phyloP scores from a whole-genome alignment of 2,888 invertebrate genomes.

The Eucera pruinosa region DNA sequence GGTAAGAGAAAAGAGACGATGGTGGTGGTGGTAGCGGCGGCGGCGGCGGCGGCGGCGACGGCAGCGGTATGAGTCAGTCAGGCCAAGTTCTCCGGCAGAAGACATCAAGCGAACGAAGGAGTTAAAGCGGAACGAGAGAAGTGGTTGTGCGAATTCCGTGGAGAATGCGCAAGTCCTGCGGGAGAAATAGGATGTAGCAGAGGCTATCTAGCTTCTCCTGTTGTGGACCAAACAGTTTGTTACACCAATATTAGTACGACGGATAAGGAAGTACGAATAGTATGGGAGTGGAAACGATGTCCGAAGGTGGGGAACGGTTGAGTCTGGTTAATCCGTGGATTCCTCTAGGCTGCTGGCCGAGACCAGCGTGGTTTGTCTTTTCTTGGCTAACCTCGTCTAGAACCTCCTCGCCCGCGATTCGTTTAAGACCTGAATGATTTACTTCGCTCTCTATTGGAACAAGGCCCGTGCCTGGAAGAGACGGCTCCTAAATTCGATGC shows the following conservation, averaged over 20 bases:
- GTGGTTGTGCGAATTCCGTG: constrained; percentile 16
- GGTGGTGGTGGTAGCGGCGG: no score
- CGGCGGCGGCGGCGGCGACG: no score
- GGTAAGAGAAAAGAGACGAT: not conserved
- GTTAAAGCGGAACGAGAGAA: constrained; percentile 21
- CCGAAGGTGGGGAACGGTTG: constrained; percentile 28
- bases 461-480: constrained; percentile 15
- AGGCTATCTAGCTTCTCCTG: constrained; percentile 55
- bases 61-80: constrained; percentile 44
- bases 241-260: constrained; percentile 76
- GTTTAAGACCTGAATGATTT: constrained; percentile 67
- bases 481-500: constrained; percentile 9
- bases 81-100: constrained; percentile 43
- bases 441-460: constrained; percentile 39
- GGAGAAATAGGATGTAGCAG: constrained; percentile 41
- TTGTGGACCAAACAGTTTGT: constrained; percentile 72
- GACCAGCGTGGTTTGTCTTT: constrained; percentile 70
- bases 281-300: not conserved
- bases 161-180: constrained; percentile 50
- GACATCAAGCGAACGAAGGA: constrained; percentile 14
- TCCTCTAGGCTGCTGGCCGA: constrained; percentile 42
- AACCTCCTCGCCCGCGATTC: constrained; percentile 60
- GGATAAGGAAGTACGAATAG: constrained; percentile 64
- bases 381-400: constrained; percentile 67
- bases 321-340: constrained; percentile 64